Percentiles rank a stretch among this genome's conserved stretches.
These are phyloP conservation scores for Threskiornis aethiopicus DNA, from an alignment of 2,797 vertebrate genomes.

Conservation along the genomic window DNA sequence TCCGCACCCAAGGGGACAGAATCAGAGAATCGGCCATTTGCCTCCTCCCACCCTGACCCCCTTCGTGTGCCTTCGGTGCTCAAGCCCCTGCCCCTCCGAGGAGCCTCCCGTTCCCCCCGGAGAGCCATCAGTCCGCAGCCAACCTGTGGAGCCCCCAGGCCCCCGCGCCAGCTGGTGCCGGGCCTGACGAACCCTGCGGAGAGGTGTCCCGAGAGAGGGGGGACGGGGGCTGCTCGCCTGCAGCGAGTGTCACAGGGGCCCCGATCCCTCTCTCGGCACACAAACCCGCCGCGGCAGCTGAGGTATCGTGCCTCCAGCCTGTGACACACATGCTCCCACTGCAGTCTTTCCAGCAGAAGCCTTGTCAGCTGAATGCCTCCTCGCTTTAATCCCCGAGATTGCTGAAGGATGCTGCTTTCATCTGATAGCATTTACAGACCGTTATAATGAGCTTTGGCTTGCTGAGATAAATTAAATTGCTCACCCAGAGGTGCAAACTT, in stretches of 20 bases:
- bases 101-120: neutral
- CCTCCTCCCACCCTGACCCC: neutral
- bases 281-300: neutral
- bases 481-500: slow-evolving; percentile 52
- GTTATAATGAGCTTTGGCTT: slow-evolving; percentile 49
- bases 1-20: neutral
- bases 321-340: neutral
- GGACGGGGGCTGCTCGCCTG: neutral
- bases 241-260: neutral
- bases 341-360: slow-evolving; percentile 4
- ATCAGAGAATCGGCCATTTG: neutral
- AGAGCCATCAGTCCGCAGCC: accelerated
- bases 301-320: neutral
- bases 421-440: slow-evolving; percentile 38
- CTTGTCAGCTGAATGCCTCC: neutral
- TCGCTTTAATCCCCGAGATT: slow-evolving; percentile 1
- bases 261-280: accelerated
- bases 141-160: neutral
- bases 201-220: neutral
- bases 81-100: neutral
- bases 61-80: neutral
- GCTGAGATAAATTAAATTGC: slow-evolving; percentile 52
- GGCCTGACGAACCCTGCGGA: neutral
- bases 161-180: neutral
- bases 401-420: slow-evolving; percentile 61